Evolutionary conservation across 2,888 invertebrate species (phyloP), one percentile per base, ranked within the genome.

Genomic region (Doris montereyensis): DNA sequence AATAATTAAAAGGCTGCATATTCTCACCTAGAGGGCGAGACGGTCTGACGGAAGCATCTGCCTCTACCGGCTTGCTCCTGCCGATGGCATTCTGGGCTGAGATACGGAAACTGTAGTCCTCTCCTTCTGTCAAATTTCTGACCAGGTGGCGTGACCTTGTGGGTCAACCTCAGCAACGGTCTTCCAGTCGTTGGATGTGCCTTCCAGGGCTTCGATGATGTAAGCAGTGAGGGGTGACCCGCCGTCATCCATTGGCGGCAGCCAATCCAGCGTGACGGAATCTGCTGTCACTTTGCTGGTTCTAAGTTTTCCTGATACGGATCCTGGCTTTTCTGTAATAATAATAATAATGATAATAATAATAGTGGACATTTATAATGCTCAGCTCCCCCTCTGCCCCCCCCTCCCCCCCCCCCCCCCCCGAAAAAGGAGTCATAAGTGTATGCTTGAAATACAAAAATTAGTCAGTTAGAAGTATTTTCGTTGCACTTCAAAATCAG

Each of bases 71-170:
- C 78, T 96, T 95, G 13, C 97, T 97, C 95, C 96, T 96, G 34
- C 97, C 97, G 89, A 96, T 95, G 85, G 96, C 94, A 92, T 97
- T 97, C 80, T 96, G 93, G 0, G 97, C 96, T 0, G 96, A 96
- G 17, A 97, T 94, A 80, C 97, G 94, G 92, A 97, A 97, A 90
- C 95, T 95, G 90, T 97, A 97, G 57, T 85, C 82, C 35, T 85
- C 85, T 34, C 86, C 87, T 72, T 87, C 87, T 8, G 84, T 83
- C 57, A 90, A 83, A 82, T 85, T 88, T 82, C 70, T 85, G 71
- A 83, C 84, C 10, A 84, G 81, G 71, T 83, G 84, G 28, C 81
- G 81, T 62, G 85, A 84, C 52, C 84, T 84, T 75, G 82, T 83
- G 32, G 83, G 82, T 10, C 70, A 0, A 82, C 82, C 34, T 83